Base-by-base conservation (phyloP, 2,797 vertebrate species). In the Trichosurus vulpecula region DNA sequence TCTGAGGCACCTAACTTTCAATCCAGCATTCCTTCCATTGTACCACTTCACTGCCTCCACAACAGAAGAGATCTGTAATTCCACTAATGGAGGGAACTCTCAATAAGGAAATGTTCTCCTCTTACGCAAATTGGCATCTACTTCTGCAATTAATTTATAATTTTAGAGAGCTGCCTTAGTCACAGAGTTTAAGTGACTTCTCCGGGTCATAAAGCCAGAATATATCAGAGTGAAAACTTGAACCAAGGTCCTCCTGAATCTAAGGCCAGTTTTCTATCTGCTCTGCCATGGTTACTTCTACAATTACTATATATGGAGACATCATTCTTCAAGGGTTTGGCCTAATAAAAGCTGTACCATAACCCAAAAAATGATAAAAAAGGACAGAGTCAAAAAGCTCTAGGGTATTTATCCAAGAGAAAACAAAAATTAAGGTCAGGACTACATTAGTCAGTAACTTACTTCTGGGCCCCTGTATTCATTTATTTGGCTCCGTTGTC, bases 401-500 rank as follows among this genome's bases (percentile, higher is more conserved):
- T 96, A 93, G 94, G 96, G 97, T 94, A 95, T 54, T 66, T 93
- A 47, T 97, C 97, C 97, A 97, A 91, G 81, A 97, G 95, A 97
- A 97, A 97, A 97, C 97, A 97, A 97, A 97, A 97, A 97, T 96
- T 96, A 97, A 98, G 96, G 95, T 97, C 98, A 97, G 96, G 95
- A 89, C 97, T 96, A 54, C 94, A 93, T 96, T 92, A 97, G 97
- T 96, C 97, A 97, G 92, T 93, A 96, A 98, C 66, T 94, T 96
- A 96, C 94, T 97, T 96, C 95, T 97, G 94, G 97, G 97, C 90
- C 96, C 97, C 94, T 94, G 95, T 94, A 95, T 94, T 95, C 97
- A 96, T 95, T 97, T 96, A 91, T 95, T 98, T 97, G 97, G 98
- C 98, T 98, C 95, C 93, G 47, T 35, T 91, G 94, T 92, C 94